phyloP scores from a whole-genome alignment of 1,140 invertebrate species.

The Drosophila sproati region DNA sequence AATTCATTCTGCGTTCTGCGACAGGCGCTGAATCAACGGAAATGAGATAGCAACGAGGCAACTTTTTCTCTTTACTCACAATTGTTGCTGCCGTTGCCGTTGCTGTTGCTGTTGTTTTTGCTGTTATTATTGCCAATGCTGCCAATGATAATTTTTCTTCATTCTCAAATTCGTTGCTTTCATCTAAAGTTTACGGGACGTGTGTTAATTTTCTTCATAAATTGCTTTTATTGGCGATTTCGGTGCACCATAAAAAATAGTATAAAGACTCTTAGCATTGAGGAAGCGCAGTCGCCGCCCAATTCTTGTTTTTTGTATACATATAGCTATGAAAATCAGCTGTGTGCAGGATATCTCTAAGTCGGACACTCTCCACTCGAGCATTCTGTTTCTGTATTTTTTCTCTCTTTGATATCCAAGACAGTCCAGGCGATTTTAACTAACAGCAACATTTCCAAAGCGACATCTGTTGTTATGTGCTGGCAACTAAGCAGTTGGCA shows the following conservation, averaged over 20 bases:
- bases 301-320: too few species aligned
- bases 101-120: constrained; percentile 18
- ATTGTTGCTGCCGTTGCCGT: constrained; percentile 34
- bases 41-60: constrained; percentile 63
- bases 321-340: too few species aligned
- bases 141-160: constrained; percentile 65
- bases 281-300: too few species aligned
- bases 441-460: not conserved
- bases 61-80: constrained; percentile 38
- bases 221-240: constrained; percentile 9
- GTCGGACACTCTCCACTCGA: not conserved
- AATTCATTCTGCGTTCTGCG: constrained; percentile 76
- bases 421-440: too few species aligned
- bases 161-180: constrained; percentile 44
- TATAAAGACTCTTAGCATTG: too few species aligned
- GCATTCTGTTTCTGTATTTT: too few species aligned
- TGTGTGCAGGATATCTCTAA: not conserved
- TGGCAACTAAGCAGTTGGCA: not conserved
- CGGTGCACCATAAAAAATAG: not conserved
- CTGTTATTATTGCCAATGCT: constrained; percentile 12
- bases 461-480: constrained; percentile 13
- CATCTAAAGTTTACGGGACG: constrained; percentile 16
- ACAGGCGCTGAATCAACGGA: constrained; percentile 68
- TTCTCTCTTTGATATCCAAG: too few species aligned
- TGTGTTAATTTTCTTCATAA: constrained; percentile 31